A percentile compares a stretch with the other conserved stretches of the same genome.
Conservation (phyloP, 2,113 vertebrate genomes). For the Solenodon paradoxus region DNA sequence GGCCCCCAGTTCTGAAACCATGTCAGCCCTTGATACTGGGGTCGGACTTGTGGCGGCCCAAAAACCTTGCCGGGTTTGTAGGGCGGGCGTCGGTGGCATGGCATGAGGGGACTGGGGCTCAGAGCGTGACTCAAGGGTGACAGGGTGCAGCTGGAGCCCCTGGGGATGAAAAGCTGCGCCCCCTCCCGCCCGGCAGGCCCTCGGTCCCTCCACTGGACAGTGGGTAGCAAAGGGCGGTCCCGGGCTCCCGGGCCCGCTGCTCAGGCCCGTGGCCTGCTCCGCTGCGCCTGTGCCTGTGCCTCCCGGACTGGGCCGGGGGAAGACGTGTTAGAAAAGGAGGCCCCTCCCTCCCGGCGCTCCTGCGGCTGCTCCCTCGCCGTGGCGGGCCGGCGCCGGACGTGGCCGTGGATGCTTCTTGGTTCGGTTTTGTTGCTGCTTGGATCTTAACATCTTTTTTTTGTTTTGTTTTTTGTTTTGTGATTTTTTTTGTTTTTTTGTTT, state of each 20-base stretch:
- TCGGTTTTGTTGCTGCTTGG: slow-evolving; percentile 76
- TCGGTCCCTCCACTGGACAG: not conserved
- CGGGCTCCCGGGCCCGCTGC: not conserved
- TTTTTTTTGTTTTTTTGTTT: slow-evolving; percentile 80
- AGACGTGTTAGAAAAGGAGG: slow-evolving; percentile 40
- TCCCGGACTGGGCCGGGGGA: slow-evolving; percentile 43
- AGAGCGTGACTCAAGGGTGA: not conserved
- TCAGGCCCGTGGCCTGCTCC: not conserved
- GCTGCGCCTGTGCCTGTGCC: too few relatives aligned
- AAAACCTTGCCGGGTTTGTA: not conserved
- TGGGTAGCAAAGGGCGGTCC: not conserved
- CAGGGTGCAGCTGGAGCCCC: not conserved
- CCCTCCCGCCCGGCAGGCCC: not conserved
- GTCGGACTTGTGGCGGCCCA: not conserved
- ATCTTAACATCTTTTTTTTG: slow-evolving; percentile 76
- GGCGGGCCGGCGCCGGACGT: slow-evolving; percentile 65
- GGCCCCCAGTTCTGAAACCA: not conserved
- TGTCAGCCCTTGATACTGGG: slow-evolving; percentile 38
- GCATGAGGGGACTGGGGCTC: not conserved
- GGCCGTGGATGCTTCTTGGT: slow-evolving; percentile 74
- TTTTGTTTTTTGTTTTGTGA: slow-evolving; percentile 82
- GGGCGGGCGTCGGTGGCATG: not conserved
- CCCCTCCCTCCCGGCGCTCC: not conserved
- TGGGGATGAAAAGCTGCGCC: too few relatives aligned
- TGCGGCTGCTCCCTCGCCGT: slow-evolving; percentile 3